phyloP scores from a whole-genome alignment of 2,113 vertebrate genomes.

The Euleptes europaea region DNA sequence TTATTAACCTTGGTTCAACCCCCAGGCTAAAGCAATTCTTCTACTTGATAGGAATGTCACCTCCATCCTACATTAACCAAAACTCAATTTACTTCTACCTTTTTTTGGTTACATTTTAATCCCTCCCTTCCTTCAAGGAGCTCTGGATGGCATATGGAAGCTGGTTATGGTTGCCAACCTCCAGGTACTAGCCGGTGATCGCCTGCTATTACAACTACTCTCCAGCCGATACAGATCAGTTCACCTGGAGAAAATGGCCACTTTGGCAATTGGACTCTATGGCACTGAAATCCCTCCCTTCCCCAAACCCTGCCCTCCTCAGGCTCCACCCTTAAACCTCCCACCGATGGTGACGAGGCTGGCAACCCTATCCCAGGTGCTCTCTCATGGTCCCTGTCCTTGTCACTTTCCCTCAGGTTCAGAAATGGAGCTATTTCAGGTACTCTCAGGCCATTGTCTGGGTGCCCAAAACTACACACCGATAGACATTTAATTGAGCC shows the following conservation, averaged over 20 bases:
- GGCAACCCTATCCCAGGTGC: background rate
- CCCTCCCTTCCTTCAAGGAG: background rate
- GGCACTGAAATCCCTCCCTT: no score
- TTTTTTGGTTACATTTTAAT: background rate
- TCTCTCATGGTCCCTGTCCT: no score
- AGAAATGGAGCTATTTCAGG: background rate
- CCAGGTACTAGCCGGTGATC: no score
- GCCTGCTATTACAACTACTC: no score
- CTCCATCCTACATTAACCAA: background rate
- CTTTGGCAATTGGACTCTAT: no score
- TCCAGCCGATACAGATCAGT: no score
- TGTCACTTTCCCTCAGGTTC: background rate
- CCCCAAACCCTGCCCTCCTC: no score
- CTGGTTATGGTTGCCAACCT: no score
- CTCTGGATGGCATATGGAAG: background rate
- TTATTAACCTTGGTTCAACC: background rate
- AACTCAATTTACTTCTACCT: background rate
- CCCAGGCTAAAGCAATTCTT: background rate
- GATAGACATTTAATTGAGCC: background rate
- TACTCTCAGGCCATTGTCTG: background rate
- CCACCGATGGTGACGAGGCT: no score
- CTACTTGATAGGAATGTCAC: background rate
- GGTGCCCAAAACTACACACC: background rate
- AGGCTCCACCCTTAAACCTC: no score
- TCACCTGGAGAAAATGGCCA: no score